These are phyloP conservation scores for Scaptodrosophila lebanonensis DNA, from an alignment of 1,140 invertebrate genomes.

Conservation along the genomic window DNA sequence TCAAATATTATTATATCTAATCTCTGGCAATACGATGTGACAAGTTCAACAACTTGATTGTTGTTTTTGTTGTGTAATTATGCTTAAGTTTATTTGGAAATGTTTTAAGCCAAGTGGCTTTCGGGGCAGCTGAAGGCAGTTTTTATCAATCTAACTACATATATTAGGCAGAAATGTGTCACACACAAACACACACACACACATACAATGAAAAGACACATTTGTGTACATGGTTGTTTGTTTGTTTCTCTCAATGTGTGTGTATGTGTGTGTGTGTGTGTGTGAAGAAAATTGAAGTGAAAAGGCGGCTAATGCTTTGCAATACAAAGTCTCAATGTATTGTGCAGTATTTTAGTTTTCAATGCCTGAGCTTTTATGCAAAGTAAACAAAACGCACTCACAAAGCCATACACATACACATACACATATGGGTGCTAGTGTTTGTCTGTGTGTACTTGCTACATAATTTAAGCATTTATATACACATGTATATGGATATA, in stretches of 20 bases:
- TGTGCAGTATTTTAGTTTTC: constrained; percentile 74
- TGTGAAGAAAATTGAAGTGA: constrained; percentile 73
- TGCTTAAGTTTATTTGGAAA: too few species aligned
- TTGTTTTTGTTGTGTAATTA: too few species aligned
- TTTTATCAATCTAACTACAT: too few species aligned
- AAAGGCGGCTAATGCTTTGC: constrained; percentile 65
- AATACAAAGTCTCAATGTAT: constrained; percentile 68
- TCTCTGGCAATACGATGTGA: too few species aligned
- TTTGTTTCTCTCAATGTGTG: background rate
- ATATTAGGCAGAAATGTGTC: too few species aligned
- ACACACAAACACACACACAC: too few species aligned
- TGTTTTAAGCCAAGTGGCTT: too few species aligned
- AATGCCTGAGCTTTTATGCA: constrained; percentile 71
- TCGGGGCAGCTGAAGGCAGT: too few species aligned
- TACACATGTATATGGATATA: constrained; percentile 14
- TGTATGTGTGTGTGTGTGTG: constrained; percentile 30
- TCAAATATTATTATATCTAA: too few species aligned
- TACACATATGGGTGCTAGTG: background rate
- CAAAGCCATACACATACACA: constrained; percentile 4
- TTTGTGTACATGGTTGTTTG: too few species aligned
- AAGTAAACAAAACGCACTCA: constrained; percentile 49
- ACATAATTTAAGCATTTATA: background rate
- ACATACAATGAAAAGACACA: too few species aligned
- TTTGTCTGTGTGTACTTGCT: background rate
- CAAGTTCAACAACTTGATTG: too few species aligned